These are phyloP conservation scores for Batillaria attramentaria DNA, from an alignment of 1,140 invertebrate species.

Conservation along the genomic window DNA sequence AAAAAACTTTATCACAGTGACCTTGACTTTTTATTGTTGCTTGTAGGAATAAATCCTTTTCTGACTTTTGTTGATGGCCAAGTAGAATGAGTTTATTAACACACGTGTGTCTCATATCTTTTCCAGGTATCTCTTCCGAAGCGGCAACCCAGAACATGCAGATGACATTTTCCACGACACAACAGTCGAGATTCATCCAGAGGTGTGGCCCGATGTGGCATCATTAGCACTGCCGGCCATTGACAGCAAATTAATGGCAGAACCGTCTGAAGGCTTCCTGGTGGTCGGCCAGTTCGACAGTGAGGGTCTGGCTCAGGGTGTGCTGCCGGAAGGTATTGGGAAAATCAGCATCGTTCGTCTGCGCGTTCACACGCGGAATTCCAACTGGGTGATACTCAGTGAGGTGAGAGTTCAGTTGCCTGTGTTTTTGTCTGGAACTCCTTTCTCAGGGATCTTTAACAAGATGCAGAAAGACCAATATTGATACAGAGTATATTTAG, in stretches of 20 bases:
- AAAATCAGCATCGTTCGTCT: conserved; percentile 50
- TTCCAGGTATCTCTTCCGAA: conserved; percentile 87
- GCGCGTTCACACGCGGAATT: conserved; percentile 46
- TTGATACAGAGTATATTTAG: too few relatives aligned
- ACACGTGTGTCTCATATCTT: too few relatives aligned
- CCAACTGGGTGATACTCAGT: conserved; percentile 65
- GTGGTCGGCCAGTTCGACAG: conserved; percentile 52
- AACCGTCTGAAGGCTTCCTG: conserved; percentile 46
- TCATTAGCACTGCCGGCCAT: conserved; percentile 10
- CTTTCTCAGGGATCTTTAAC: too few relatives aligned
- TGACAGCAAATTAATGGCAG: conserved; percentile 23
- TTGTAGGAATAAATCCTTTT: conserved; percentile 10
- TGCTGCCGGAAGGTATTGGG: conserved; percentile 42
- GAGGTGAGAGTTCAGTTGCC: conserved; percentile 52
- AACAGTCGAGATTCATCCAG: conserved; percentile 85
- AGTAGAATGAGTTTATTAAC: too few relatives aligned
- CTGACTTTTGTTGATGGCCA: too few relatives aligned
- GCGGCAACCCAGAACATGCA: conserved; percentile 92
- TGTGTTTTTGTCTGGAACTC: conserved; percentile 3
- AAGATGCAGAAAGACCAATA: too few relatives aligned
- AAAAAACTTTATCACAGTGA: neutral
- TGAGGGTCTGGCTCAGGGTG: conserved; percentile 51
- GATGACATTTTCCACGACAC: conserved; percentile 93
- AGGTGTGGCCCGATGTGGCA: conserved; percentile 6
- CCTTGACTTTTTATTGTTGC: neutral